phyloP scores from a whole-genome alignment of 2,888 invertebrate species.

The Agriopis aurantiaria region DNA sequence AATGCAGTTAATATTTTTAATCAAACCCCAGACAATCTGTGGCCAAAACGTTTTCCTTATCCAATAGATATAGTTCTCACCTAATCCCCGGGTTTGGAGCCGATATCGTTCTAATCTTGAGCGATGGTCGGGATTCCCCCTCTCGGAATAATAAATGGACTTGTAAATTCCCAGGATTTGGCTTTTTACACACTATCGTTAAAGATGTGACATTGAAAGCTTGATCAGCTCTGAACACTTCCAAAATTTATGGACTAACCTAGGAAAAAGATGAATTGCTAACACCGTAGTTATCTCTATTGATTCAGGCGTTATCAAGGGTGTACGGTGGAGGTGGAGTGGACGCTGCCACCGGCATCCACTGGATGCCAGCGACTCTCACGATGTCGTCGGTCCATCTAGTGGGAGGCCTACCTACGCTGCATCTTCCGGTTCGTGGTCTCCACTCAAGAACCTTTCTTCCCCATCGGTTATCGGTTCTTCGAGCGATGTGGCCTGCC shows the following conservation, averaged over 20 bases:
- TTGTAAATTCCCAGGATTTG: slow-evolving; percentile 18
- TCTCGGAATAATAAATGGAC: slow-evolving; percentile 26
- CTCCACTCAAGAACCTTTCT: too few species aligned
- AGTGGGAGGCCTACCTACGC: too few species aligned
- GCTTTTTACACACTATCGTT: slow-evolving; percentile 14
- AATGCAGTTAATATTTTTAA: too few species aligned
- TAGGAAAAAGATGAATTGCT: background rate
- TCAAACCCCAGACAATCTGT: background rate
- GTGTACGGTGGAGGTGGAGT: too few species aligned
- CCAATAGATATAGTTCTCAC: slow-evolving; percentile 15
- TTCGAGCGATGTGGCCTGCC: too few species aligned
- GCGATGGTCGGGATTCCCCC: slow-evolving; percentile 32
- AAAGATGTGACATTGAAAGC: slow-evolving; percentile 12
- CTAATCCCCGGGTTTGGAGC: slow-evolving; percentile 18
- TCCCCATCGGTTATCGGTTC: too few species aligned
- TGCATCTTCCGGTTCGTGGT: too few species aligned
- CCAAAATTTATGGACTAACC: background rate
- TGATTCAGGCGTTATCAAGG: too few species aligned
- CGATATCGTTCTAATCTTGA: slow-evolving; percentile 37
- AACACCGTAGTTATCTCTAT: too few species aligned
- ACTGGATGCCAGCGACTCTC: too few species aligned
- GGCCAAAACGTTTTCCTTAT: slow-evolving; percentile 4
- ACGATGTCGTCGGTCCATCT: too few species aligned
- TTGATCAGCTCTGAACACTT: background rate
- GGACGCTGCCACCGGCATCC: too few species aligned